Percentiles rank a stretch among this genome's conserved stretches.
These are phyloP conservation scores for Criorhina ranunculi DNA, from an alignment of 2,888 invertebrate genomes.

Conservation along the genomic window DNA sequence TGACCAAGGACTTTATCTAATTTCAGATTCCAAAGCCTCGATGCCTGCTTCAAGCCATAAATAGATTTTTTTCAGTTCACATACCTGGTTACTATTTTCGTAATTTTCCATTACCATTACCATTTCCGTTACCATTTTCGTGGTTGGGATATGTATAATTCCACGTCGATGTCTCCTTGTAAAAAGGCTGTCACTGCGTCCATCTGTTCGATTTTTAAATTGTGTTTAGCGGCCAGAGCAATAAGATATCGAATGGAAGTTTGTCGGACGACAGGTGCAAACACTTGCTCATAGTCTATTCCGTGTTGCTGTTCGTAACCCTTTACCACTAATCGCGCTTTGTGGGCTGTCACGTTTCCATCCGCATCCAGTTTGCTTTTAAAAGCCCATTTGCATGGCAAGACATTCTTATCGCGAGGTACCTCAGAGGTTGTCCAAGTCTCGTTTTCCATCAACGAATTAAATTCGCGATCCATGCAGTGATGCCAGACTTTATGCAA, in stretches of 20 bases:
- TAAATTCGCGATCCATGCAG: no score
- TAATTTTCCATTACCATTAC: no score
- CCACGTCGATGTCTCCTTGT: slow-evolving; percentile 1
- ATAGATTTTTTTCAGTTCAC: slow-evolving; percentile 26
- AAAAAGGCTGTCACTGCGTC: slow-evolving; percentile 18
- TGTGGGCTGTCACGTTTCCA: neutral
- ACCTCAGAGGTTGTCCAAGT: slow-evolving; percentile 2
- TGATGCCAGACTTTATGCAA: no score
- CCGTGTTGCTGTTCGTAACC: slow-evolving; percentile 19
- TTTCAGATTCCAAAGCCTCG: slow-evolving; percentile 6
- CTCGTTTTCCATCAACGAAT: slow-evolving; percentile 3
- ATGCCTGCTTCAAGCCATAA: slow-evolving; percentile 26
- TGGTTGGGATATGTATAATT: slow-evolving; percentile 7
- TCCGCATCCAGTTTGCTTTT: slow-evolving; percentile 2
- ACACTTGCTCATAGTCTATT: slow-evolving; percentile 33
- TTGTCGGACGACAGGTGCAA: slow-evolving; percentile 13
- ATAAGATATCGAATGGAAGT: slow-evolving; percentile 11
- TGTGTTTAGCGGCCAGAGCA: slow-evolving; percentile 11
- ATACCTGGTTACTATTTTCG: slow-evolving; percentile 23
- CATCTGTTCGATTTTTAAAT: slow-evolving; percentile 24
- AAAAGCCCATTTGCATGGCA: slow-evolving; percentile 10
- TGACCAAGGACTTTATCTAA: slow-evolving; percentile 16
- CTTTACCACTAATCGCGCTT: slow-evolving; percentile 20
- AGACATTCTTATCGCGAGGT: neutral
- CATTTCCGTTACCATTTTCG: no score